Base-by-base conservation (phyloP, 1,140 invertebrate species). In the Ridgeia piscesae region DNA sequence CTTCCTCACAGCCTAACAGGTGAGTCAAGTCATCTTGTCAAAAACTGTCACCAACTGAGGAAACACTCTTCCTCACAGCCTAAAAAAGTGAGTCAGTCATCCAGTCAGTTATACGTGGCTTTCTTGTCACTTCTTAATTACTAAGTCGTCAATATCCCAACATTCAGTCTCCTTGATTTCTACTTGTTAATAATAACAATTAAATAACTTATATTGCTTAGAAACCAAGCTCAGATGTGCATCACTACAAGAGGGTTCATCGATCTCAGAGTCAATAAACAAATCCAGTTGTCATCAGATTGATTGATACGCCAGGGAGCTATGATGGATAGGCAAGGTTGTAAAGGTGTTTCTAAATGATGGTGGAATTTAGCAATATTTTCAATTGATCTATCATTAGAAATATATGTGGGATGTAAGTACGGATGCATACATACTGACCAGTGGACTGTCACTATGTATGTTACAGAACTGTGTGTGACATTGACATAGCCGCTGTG, bases 61-160 rank as follows among this genome's bases (percentile, higher is more conserved):
- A 98, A 98, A 88, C 89, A 95, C 95, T 98, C 14, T 98, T 98
- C 95, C 95, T 98, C 0, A 97, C 97, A 34, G 97, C 98, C 4
- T 89, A 1, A 96, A 98, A 93, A 95, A 95, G 95, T 95, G 93
- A 93, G 92, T 90, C 27, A 77, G 33, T 35, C 89, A 35, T 31
- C 31, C 14, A 33, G 33, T 14, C 34, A 14, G 4, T 2, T 42
- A 91, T n/a, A 58, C 27, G 27, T 27, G 11, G 58, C 27, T 77
- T 9, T 77, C 58, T 77, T 77, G 58, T 77, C 58, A 77, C 58
- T 77, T 21, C 2, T 8, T 21, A 11, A 42, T 11, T 42, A 42
- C 42, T 42, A 42, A 42, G 11, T 42, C 27, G 17, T 77, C 27
- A 77, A 27, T 6, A 21, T 21, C 58, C 58, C 27, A 4, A 4